Percentiles rank a stretch among this genome's conserved stretches.
phyloP scores from a whole-genome alignment of 2,888 invertebrate species.

The Altica lythri region DNA sequence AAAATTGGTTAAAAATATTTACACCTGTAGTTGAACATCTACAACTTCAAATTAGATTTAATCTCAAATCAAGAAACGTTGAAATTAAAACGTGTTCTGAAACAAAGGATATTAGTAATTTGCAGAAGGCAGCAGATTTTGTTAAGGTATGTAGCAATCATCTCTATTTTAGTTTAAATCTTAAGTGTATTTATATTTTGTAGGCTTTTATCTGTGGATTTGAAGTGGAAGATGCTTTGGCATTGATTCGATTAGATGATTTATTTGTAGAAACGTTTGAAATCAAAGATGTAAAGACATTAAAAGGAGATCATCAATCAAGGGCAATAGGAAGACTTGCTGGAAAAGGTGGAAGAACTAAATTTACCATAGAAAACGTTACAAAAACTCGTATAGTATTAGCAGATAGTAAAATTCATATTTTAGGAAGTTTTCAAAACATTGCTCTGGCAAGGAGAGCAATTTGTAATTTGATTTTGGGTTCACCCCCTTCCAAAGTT shows the following conservation, averaged over 20 bases:
- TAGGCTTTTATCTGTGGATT: slow-evolving; percentile 92
- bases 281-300: slow-evolving; percentile 92
- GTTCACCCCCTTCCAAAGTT: slow-evolving; percentile 96
- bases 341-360: slow-evolving; percentile 96
- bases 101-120: slow-evolving; percentile 82
- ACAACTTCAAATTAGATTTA: slow-evolving; percentile 91
- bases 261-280: slow-evolving; percentile 97
- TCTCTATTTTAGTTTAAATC: no score
- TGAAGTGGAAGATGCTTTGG: slow-evolving; percentile 95
- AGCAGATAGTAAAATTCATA: slow-evolving; percentile 95
- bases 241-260: slow-evolving; percentile 92
- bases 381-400: slow-evolving; percentile 98
- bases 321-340: slow-evolving; percentile 97
- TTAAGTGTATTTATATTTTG: slow-evolving; percentile 28
- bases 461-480: slow-evolving; percentile 94
- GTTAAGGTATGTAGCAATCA: slow-evolving; percentile 68
- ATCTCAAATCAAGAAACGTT: slow-evolving; percentile 87
- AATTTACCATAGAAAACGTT: slow-evolving; percentile 98
- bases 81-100: slow-evolving; percentile 76
- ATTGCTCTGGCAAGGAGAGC: slow-evolving; percentile 93
- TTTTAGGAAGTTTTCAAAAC: slow-evolving; percentile 96
- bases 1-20: slow-evolving; percentile 96
- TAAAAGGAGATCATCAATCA: slow-evolving; percentile 93
- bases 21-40: slow-evolving; percentile 95
- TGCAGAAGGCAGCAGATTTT: slow-evolving; percentile 98